phyloP scores from a whole-genome alignment of 1,140 invertebrate genomes.

The Rhyzopertha dominica region DNA sequence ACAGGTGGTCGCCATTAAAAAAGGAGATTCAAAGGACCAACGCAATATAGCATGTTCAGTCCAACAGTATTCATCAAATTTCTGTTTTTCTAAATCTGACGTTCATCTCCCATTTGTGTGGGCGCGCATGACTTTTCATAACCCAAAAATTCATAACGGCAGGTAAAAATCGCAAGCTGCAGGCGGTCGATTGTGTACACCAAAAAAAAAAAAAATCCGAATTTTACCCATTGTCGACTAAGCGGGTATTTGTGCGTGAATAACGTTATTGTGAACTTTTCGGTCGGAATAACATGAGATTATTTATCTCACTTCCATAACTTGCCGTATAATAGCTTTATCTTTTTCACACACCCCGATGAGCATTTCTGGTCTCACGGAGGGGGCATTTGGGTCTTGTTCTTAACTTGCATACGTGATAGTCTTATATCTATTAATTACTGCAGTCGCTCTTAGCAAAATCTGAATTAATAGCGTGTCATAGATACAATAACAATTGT shows the following conservation, averaged over 20 bases:
- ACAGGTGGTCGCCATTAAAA: too few species aligned
- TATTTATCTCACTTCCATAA: constrained; percentile 18
- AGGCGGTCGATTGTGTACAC: too few species aligned
- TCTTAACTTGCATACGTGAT: too few species aligned
- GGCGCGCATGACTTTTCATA: constrained; percentile 18
- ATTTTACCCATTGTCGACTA: constrained; percentile 18
- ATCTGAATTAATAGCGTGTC: too few species aligned
- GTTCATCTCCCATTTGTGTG: constrained; percentile 10
- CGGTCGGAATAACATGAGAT: constrained; percentile 17
- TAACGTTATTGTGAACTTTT: constrained; percentile 17
- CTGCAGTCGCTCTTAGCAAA: too few species aligned
- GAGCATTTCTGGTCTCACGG: constrained; percentile 5
- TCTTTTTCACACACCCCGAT: constrained; percentile 16
- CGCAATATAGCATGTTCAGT: too few species aligned
- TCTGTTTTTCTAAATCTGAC: constrained; percentile 13
- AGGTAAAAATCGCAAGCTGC: constrained; percentile 13
- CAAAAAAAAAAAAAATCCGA: constrained; percentile 17
- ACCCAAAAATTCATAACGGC: constrained; percentile 13
- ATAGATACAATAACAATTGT: too few species aligned
- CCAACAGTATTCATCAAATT: too few species aligned
- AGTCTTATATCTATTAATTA: too few species aligned
- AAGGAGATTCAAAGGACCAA: too few species aligned
- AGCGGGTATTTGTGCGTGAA: constrained; percentile 20
- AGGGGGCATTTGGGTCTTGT: too few species aligned
- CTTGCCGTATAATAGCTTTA: constrained; percentile 13